Base-by-base conservation (phyloP, 2,113 vertebrate genomes). In the Ceyx melanurus region DNA sequence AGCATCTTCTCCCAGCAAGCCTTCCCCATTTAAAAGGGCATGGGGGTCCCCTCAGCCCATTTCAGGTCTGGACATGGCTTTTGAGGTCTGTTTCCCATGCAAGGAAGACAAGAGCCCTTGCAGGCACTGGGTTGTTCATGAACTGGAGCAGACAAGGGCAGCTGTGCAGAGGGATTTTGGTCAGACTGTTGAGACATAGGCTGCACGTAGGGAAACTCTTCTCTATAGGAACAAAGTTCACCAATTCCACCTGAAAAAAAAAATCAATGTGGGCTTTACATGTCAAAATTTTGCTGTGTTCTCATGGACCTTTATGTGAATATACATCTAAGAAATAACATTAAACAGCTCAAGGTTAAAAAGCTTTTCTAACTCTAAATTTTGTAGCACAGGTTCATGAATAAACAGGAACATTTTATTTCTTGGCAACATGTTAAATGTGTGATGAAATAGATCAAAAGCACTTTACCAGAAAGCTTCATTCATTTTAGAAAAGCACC, bases 381-480 rank as follows among this genome's bases (percentile, higher is more conserved):
- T 85, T 93, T 73, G 11, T 74, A 62, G 48, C 17, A 10, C 65
- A 67, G 78, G 40, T 60, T 77, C 72, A 40, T 45, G 79, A 88
- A 73, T n/a, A 93, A 94, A 73, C 15, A 54, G 33, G 82, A 76
- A 29, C 33, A 43, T 87, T 92, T 93, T 92, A 88, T 60, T 71
- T 88, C 72, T 88, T 71, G 82, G 92, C 72, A 82, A 22, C 26
- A 35, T 8, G 51, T 72, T 83, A 71, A 85, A 82, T 13, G 12
- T 57, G 43, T 74, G 86, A 91, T 80, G 84, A 91, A 92, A 82
- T 33, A 82, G 84, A 75, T 95, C 71, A 87, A 48, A 95, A 89
- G 67, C 75, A 74, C 78, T 95, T 95, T 4, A 60, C 64, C 84
- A 65, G 54, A 90, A 93, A 85, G 62, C 37, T 66, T 61, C 54